A percentile compares a stretch with the other conserved stretches of the same genome.
phyloP scores from a whole-genome alignment of 1,140 invertebrate genomes.

The Scaptomyza montana region DNA sequence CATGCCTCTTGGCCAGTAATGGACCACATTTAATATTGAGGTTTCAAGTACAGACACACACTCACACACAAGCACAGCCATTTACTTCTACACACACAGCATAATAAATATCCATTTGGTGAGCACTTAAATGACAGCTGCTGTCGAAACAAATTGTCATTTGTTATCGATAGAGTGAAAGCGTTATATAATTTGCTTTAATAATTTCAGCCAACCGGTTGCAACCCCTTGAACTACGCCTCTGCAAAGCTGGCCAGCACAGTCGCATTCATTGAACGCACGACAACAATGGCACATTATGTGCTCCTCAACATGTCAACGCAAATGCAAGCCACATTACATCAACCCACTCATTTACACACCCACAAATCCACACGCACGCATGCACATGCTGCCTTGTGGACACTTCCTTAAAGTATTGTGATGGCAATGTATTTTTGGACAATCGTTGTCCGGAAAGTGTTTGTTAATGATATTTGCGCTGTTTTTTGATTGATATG shows the following conservation, averaged over 20 bases:
- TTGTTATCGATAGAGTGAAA: conserved; percentile 32
- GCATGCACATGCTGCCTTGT: neutral
- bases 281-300: conserved; percentile 8
- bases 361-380: neutral
- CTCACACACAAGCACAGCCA: neutral
- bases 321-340: conserved; percentile 45
- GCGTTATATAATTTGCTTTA: conserved; percentile 40
- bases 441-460: conserved; percentile 18
- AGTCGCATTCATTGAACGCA: neutral
- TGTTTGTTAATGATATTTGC: conserved; percentile 51
- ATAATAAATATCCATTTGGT: conserved; percentile 54
- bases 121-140: conserved; percentile 39
- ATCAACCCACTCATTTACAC: neutral
- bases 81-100: neutral
- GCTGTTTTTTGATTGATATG: conserved; percentile 1
- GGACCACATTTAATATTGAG: neutral
- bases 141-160: conserved; percentile 27
- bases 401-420: neutral
- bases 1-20: neutral
- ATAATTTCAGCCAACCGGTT: conserved; percentile 3
- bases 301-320: conserved; percentile 16
- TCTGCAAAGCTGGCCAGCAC: neutral
- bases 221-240: neutral
- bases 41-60: neutral
- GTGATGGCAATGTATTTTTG: conserved; percentile 19